Evolutionary conservation across 2,113 vertebrate genomes (phyloP).

Genomic region (Hippopotamus amphibius): DNA sequence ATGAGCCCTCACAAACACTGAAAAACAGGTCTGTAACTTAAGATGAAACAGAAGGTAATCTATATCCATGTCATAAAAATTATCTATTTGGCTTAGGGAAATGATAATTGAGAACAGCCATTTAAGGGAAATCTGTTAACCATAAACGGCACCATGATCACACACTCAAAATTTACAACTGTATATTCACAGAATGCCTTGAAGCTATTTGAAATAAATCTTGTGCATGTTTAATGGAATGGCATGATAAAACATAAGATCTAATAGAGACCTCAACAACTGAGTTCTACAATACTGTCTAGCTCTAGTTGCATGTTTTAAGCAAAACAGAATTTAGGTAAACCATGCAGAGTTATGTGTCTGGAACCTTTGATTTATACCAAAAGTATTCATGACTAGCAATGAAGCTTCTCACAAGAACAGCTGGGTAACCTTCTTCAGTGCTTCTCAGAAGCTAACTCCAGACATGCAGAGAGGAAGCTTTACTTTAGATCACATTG

Average conservation of each 20-base stretch:
- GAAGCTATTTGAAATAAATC: constrained; percentile 57
- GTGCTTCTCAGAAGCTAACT: neutral
- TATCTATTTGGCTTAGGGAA: constrained; percentile 36
- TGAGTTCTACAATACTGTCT: constrained; percentile 6
- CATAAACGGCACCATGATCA: neutral
- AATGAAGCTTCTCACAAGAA: neutral
- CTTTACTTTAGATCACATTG: neutral
- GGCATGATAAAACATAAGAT: constrained; percentile 38
- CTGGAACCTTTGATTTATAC: constrained; percentile 16
- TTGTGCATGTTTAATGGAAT: constrained; percentile 46
- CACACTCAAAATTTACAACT: constrained; percentile 35
- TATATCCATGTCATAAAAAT: neutral
- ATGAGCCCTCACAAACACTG: constrained; percentile 39
- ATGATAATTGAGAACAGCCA: constrained; percentile 7
- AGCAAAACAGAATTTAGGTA: constrained; percentile 54
- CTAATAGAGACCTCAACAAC: neutral
- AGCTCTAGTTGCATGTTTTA: constrained; percentile 46
- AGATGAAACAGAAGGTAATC: constrained; percentile 46
- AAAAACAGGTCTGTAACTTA: constrained; percentile 29
- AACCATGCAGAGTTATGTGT: neutral
- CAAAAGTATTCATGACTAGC: neutral
- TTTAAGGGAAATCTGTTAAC: constrained; percentile 46
- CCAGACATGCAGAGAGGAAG: neutral
- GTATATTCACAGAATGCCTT: neutral
- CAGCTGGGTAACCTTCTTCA: neutral